Conservation (phyloP, 1,140 invertebrate genomes). For the Sinonovacula constricta region DNA sequence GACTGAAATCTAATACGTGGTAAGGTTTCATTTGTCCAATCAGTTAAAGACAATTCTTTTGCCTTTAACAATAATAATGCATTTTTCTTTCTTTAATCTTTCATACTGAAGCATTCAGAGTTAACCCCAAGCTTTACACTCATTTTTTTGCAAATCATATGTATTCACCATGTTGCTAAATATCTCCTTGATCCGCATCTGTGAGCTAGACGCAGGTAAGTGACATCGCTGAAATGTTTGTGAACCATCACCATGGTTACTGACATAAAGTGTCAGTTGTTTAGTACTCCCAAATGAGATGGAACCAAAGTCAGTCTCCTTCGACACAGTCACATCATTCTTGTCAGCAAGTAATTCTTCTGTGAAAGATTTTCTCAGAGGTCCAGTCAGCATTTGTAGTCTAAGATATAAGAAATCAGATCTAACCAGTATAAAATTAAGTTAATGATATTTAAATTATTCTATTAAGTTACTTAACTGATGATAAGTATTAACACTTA, state of each 20-base stretch:
- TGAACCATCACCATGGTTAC: slow-evolving; percentile 2
- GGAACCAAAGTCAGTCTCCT: slow-evolving; percentile 41
- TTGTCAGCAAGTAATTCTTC: slow-evolving; percentile 39
- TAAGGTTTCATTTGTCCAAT: too few species aligned
- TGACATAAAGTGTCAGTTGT: slow-evolving; percentile 8
- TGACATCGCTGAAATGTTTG: slow-evolving; percentile 31
- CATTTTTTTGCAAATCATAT: too few species aligned
- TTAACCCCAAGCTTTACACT: too few species aligned
- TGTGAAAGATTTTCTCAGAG: slow-evolving; percentile 29
- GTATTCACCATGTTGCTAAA: too few species aligned
- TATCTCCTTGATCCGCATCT: slow-evolving; percentile 30
- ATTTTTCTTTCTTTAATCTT: too few species aligned
- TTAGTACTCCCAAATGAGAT: slow-evolving; percentile 22
- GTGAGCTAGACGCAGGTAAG: slow-evolving; percentile 33
- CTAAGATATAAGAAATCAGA: slow-evolving; percentile 4
- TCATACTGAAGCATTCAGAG: too few species aligned
- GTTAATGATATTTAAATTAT: neutral
- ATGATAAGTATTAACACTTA: too few species aligned
- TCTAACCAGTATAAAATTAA: neutral
- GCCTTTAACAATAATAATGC: too few species aligned
- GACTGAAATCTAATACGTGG: too few species aligned
- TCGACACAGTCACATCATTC: slow-evolving; percentile 24
- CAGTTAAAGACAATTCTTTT: too few species aligned
- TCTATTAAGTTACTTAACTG: too few species aligned
- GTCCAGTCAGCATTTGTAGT: slow-evolving; percentile 32